phyloP scores from a whole-genome alignment of 1,140 invertebrate species.

The Trachymyrmex cornetzi region DNA sequence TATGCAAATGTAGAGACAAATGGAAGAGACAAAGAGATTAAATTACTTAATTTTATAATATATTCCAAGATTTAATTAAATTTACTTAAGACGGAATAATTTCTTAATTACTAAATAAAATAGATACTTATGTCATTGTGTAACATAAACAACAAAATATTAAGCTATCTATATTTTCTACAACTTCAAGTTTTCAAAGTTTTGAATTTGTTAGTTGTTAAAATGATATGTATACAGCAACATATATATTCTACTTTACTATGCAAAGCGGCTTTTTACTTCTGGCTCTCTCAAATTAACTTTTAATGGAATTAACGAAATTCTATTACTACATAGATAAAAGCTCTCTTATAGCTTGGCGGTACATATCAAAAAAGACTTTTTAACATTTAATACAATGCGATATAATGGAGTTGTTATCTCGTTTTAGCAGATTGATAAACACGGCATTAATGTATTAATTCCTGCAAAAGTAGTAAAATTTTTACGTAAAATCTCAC shows the following conservation, averaged over 20 bases:
- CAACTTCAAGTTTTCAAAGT: not conserved
- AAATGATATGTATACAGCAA: constrained; percentile 40
- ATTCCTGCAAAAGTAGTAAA: not conserved
- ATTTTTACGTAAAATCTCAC: not conserved
- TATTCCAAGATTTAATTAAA: not conserved
- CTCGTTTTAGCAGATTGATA: constrained; percentile 34
- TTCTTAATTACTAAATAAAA: constrained; percentile 5
- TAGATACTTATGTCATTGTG: not conserved
- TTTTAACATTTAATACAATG: constrained; percentile 42
- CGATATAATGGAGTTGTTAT: constrained; percentile 29
- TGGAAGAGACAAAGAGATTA: not conserved
- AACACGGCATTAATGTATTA: constrained; percentile 34
- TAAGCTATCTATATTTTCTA: not conserved
- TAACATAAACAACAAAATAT: not conserved
- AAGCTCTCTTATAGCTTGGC: constrained; percentile 28
- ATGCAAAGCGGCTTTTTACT: constrained; percentile 44
- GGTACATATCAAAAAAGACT: constrained; percentile 36
- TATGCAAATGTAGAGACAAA: not conserved
- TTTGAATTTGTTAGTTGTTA: constrained; percentile 19
- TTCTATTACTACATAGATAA: constrained; percentile 53
- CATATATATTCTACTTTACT: constrained; percentile 47
- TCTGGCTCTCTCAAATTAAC: constrained; percentile 38
- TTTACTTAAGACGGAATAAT: not conserved
- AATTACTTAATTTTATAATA: not conserved
- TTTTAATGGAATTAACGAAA: constrained; percentile 54